Base-by-base conservation (phyloP, 2,888 invertebrate species). In the Agonopterix subpropinquella region DNA sequence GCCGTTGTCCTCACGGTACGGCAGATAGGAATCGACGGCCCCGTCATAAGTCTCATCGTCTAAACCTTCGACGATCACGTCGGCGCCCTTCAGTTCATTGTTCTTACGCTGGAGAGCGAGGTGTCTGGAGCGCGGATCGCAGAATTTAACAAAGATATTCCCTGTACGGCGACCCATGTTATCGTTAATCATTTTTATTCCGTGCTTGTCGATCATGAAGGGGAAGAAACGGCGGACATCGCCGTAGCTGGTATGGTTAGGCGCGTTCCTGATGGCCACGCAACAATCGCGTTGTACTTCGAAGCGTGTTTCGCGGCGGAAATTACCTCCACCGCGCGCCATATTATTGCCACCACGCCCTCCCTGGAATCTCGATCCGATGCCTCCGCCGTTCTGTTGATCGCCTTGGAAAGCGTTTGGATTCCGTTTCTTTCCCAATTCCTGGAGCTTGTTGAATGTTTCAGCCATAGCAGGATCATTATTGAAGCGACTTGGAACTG, bases 161-260 rank as follows among this genome's bases (percentile, higher is more conserved):
- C 97, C 97, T 0, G 93, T 93, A 36, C 95, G 91, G 18, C 93
- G 91, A 0, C 97, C 97, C 58, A 91, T 90, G 41, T 91, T 90
- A 69, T 96, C 96, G 65, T 94, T 95, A 9, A 96, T 92, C 77
- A 97, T 90, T 76, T 97, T 97, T 46, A 98, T 92, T 10, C 96
- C 96, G 63, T 94, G 94, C 61, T 93, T 93, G 43, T 94, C 92
- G 52, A 97, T 95, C 58, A 97, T 92, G 43, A 94, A 95, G 4
- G 92, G 91, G 75, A 98, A 97, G 65, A 97, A 94, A 48, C 93
- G 91, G 9, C 96, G 89, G 0, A 98, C 89, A 67, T 97, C 97
- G 41, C 93, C 92, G 72, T 95, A 96, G 43, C 92, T 92, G 1
- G 94, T 93, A 62, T 90, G 92, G 11, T 91, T 89, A 4, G 95